Base-by-base conservation (phyloP, 1,140 invertebrate species). In the Drosophila ananassae region DNA sequence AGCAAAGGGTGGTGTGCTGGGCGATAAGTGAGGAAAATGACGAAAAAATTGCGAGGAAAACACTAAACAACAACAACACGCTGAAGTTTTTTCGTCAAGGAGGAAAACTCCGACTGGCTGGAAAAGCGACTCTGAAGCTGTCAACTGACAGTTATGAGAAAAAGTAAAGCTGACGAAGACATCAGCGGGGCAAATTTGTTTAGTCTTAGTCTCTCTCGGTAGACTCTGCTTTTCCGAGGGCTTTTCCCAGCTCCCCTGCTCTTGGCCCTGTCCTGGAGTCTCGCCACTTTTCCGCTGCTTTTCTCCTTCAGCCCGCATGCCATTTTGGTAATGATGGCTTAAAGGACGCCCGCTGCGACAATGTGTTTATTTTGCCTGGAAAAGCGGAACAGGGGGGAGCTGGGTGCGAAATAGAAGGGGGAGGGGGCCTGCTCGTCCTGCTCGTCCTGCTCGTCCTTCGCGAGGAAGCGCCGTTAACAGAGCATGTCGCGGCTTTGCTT, bases 101-200 rank as follows among this genome's bases (percentile, higher is more conserved):
- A 64, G 41, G 44, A 74, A 68, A 71, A 57, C 67, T 69, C 64
- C 34, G 67, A 58, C 61, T 58, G 67, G 66, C 60, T 63, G 60
- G 44, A 54, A 76, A 75, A 54, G 82, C 81, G 71, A 80, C 80
- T 80, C 82, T 81, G 77, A 73, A 73, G 73, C 80, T 81, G 80
- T 84, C 80, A 84, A 80, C 82, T 89, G 82, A 87, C 82, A 87
- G 79, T 87, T 87, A 87, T 87, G 82, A 89, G 82, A 89, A 87
- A 87, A 89, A 89, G 82, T 82, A 89, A 87, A 87, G 82, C 82
- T 89, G 82, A 89, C 79, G 83, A 82, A 87, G 74, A 77, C 83
- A 83, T 83, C 82, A 87, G 73, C 67, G 76, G 73, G 77, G 73
- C 73, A 83, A 87, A 89, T 89, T 87, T 87, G 82, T 89, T 87